Conservation (phyloP, 1,140 invertebrate species). For the Meloidogyne exigua region DNA sequence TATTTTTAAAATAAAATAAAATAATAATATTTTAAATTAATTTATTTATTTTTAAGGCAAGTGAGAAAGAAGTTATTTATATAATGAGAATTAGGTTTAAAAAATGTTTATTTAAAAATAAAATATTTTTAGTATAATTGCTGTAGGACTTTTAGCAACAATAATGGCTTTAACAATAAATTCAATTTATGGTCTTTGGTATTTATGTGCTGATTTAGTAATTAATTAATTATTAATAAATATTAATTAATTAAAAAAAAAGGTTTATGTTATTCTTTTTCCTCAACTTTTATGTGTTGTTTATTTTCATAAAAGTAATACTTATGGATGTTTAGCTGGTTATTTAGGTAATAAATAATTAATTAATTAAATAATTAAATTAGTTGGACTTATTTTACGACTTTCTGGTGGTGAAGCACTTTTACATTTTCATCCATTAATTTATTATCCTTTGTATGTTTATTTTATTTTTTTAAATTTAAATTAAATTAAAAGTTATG, state of each 20-base stretch:
- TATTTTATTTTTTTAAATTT: background rate
- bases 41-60: constrained; percentile 70
- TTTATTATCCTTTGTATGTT: constrained; percentile 65
- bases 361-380: constrained; percentile 68
- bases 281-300: constrained; percentile 96
- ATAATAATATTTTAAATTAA: background rate
- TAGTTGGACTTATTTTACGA: constrained; percentile 81
- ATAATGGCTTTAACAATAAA: constrained; percentile 92
- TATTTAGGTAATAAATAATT: constrained; percentile 51
- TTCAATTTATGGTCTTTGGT: constrained; percentile 95
- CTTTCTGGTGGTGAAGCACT: constrained; percentile 82
- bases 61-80: constrained; percentile 94
- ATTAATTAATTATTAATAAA: constrained; percentile 7
- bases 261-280: constrained; percentile 93
- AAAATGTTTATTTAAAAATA: no score
- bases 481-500: constrained; percentile 57
- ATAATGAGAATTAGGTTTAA: constrained; percentile 80
- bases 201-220: constrained; percentile 89
- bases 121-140: constrained; percentile 72
- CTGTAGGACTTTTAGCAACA: constrained; percentile 84
- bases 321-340: constrained; percentile 82
- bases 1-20: background rate
- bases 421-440: constrained; percentile 74
- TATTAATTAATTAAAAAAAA: constrained; percentile 71
- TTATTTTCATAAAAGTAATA: constrained; percentile 90